Percentiles rank a stretch among this genome's conserved stretches.
These are phyloP conservation scores for Campoletis raptor DNA, from an alignment of 2,888 invertebrate genomes.

Conservation along the genomic window DNA sequence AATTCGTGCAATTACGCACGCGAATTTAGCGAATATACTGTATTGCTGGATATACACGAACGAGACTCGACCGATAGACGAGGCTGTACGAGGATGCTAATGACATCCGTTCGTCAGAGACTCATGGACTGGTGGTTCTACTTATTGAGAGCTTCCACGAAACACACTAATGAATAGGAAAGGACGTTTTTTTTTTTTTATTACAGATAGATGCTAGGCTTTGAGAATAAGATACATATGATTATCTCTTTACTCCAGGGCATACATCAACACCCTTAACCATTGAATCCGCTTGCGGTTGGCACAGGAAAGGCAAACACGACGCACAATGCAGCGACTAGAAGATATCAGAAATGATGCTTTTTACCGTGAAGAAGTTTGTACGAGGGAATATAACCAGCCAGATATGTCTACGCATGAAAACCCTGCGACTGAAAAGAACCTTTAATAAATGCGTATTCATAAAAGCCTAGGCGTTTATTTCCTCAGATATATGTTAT, in stretches of 20 bases:
- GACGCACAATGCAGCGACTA: background rate
- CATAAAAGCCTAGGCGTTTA: background rate
- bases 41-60: background rate
- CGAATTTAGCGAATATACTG: background rate
- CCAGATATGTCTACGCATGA: constrained; percentile 18
- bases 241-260: background rate
- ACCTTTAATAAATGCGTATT: constrained; percentile 4
- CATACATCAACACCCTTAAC: constrained; percentile 3
- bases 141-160: constrained; percentile 4
- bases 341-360: constrained; percentile 61
- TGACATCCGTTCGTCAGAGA: constrained; percentile 63
- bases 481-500: constrained; percentile 42
- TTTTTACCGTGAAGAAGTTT: constrained; percentile 63
- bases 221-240: background rate
- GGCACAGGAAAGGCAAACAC: background rate
- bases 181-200: background rate
- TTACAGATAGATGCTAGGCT: background rate
- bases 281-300: background rate
- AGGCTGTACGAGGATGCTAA: constrained; percentile 55
- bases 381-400: constrained; percentile 38
- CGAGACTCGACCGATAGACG: background rate
- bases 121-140: constrained; percentile 9
- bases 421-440: constrained; percentile 25
- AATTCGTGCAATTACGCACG: background rate
- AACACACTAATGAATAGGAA: background rate